Evolutionary conservation across 30 jellyfish, hydroid and myxozoan genomes (phyloP), one percentile per base, ranked within the genome.

Genomic region (Aurelia sp.): DNA sequence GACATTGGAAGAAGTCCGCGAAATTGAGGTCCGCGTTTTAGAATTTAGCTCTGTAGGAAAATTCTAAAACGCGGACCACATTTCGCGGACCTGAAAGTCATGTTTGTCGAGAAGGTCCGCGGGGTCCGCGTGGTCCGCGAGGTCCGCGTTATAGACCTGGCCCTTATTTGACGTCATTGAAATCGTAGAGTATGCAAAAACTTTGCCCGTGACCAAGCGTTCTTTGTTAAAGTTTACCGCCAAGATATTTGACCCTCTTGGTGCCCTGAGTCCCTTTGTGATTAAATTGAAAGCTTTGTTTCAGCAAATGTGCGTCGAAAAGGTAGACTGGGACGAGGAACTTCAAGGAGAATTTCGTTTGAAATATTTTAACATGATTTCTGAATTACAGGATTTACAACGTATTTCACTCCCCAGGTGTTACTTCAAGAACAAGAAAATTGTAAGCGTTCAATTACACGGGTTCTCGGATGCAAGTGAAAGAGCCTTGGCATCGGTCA

Each of bases 171-270:
- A n/a, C n/a, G n/a, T n/a, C n/a, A n/a, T n/a, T n/a, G n/a, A n/a
- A n/a, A n/a, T n/a, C n/a, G n/a, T n/a, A n/a, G n/a, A n/a, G n/a
- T n/a, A n/a, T n/a, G n/a, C n/a, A n/a, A n/a, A n/a, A n/a, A n/a
- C n/a, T n/a, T n/a, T n/a, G n/a, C n/a, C n/a, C n/a, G n/a, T n/a
- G n/a, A n/a, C n/a, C n/a, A n/a, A n/a, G n/a, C n/a, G n/a, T n/a
- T n/a, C n/a, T n/a, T n/a, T n/a, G n/a, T 65, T 65, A 11, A 65
- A 27, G 27, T 65, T 65, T 27, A 65, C 76, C 20, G 76, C 41
- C 20, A 65, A 65, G 76, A 65, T 65, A 65, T 65, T 65, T 27
- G 41, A 27, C 27, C 76, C 76, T 65, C 76, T 65, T 11, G 76
- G 76, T 65, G 76, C 76, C 13, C 76, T 65, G 22, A 65, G 27